These are phyloP conservation scores for Catocala sponsa DNA, from an alignment of 2,888 invertebrate genomes.

Conservation along the genomic window DNA sequence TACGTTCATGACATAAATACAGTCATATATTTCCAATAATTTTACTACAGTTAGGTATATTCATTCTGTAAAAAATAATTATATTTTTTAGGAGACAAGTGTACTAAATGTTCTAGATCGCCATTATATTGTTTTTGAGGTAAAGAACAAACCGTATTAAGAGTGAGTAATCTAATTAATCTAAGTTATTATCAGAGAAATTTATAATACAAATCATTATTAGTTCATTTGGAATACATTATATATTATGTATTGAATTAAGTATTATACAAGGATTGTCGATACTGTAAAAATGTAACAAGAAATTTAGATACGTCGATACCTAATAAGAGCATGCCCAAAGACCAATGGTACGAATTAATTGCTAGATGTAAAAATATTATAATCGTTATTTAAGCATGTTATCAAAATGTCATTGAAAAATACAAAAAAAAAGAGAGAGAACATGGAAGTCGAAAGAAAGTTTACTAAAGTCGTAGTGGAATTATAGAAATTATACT, in stretches of 20 bases:
- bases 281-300: slow-evolving; percentile 6
- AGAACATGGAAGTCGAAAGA: slow-evolving; percentile 6
- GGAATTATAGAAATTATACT: slow-evolving; percentile 4
- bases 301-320: slow-evolving; percentile 23
- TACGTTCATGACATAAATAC: not conserved
- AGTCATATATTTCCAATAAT: not conserved
- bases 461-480: not conserved
- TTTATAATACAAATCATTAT: slow-evolving; percentile 9
- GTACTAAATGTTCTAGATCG: slow-evolving; percentile 1
- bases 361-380: slow-evolving; percentile 44
- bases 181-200: slow-evolving; percentile 24
- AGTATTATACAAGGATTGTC: slow-evolving; percentile 23
- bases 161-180: slow-evolving; percentile 32
- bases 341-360: slow-evolving; percentile 55
- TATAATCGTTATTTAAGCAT: slow-evolving; percentile 51
- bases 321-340: slow-evolving; percentile 41
- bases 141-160: slow-evolving; percentile 28
- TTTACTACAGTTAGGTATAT: not conserved
- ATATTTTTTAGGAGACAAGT: not conserved
- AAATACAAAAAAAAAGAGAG: slow-evolving; percentile 21
- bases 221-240: slow-evolving; percentile 1
- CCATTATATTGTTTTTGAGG: slow-evolving; percentile 6
- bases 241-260: slow-evolving; percentile 6
- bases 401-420: slow-evolving; percentile 34
- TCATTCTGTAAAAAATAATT: not conserved